phyloP scores from a whole-genome alignment of 2,113 vertebrate species.

The Microcebus murinus region DNA sequence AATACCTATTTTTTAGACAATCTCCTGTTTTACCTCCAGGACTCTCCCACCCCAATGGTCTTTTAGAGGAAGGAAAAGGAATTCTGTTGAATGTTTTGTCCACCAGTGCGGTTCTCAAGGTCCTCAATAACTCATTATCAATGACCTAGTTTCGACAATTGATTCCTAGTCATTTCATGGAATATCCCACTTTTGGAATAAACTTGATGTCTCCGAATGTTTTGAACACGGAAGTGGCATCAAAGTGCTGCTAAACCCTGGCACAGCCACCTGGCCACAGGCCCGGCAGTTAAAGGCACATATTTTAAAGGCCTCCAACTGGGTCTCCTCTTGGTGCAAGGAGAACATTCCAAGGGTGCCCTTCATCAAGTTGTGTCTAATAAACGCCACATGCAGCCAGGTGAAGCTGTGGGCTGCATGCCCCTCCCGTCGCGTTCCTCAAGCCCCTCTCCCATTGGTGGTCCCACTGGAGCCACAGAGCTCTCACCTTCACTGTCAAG shows the following conservation, averaged over 20 bases:
- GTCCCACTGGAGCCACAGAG: accelerated
- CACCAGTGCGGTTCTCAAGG: not conserved
- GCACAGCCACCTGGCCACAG: not conserved
- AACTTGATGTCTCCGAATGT: not conserved
- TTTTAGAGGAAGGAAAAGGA: not conserved
- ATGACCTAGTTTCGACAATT: not conserved
- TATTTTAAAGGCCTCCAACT: not conserved
- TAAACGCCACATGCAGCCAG: accelerated
- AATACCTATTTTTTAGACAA: not conserved
- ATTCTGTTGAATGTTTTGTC: not conserved
- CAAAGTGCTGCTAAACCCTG: not conserved
- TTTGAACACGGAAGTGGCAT: not conserved
- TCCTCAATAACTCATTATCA: not conserved
- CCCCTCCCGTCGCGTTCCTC: accelerated
- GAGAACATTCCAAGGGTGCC: accelerated
- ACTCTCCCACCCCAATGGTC: accelerated
- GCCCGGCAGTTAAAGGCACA: not conserved
- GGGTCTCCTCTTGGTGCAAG: not conserved
- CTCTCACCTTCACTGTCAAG: not conserved
- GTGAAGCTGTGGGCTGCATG: not conserved
- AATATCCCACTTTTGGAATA: not conserved
- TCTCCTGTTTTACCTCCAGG: not conserved
- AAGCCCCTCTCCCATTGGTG: not conserved
- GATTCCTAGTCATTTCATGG: not conserved
- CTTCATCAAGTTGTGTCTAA: not conserved